Base-by-base conservation (phyloP, 2,113 vertebrate species). In the Tachysurus vachellii region DNA sequence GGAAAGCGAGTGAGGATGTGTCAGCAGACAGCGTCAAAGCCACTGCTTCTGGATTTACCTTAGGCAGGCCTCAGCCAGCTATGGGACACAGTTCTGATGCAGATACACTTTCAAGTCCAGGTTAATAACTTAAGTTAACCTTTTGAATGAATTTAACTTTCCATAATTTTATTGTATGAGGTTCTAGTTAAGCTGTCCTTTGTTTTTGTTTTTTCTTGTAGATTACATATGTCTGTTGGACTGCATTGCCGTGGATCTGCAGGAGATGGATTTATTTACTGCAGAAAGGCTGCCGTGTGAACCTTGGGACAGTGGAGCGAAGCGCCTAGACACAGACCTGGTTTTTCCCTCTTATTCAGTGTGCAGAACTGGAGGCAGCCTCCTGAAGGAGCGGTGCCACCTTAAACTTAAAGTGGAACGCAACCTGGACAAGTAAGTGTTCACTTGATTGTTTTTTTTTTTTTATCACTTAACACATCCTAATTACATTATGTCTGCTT, bases 251-350 rank as follows among this genome's bases (percentile, higher is more conserved):
- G 93, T 99, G 88, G 98, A 99, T 89, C 96, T 99, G 66, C 97
- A 99, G 92, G 97, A 99, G 93, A 98, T 99, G 97, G 95, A 99
- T 90, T 97, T 99, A 88, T 99, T 99, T 93, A 96, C 97, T 68
- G 98, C 97, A 0, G 95, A 98, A 91, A 94, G 96, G 6, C 88
- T 90, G 0, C 94, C 95, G 14, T 92, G 93, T 53, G 95, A 96
- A 3, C 85, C 86, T 1, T 90, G 89, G 86, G 95, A 94, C 61
- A 82, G 85, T 36, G 80, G 56, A 21, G 92, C 92, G 84, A 90
- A 92, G 71, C 83, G 82, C 36, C 93, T 95, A 26, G 90, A 93
- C 13, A 89, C 66, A 0, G 97, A 98, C 87, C 91, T 99, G 88
- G 89, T 94, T 90, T 99, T 99, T 79, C 96, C 97, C 0, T 98